Conservation (phyloP, 2,888 invertebrate species). For the Resseliella maxima region DNA sequence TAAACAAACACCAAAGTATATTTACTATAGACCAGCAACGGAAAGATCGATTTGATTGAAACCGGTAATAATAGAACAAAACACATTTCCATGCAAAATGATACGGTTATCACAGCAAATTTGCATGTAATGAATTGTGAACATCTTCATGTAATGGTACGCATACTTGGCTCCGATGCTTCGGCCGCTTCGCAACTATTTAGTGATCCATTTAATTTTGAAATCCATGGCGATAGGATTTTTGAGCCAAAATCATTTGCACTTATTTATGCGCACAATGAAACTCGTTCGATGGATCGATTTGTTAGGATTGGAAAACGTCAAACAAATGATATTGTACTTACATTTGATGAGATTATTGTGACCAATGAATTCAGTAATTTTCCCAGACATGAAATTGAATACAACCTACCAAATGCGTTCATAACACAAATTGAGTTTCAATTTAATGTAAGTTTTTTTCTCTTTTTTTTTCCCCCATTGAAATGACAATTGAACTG, state of each 20-base stretch:
- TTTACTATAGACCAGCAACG: constrained; percentile 7
- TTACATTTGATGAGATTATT: background rate
- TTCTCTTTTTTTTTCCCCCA: background rate
- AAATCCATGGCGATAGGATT: background rate
- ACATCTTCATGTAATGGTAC: background rate
- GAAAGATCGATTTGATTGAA: background rate
- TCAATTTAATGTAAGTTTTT: constrained; percentile 30
- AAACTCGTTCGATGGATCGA: constrained; percentile 26
- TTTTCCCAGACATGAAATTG: constrained; percentile 21
- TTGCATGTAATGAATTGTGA: background rate
- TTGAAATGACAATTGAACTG: background rate
- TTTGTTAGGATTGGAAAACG: background rate
- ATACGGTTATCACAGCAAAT: background rate
- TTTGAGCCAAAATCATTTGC: constrained; percentile 45
- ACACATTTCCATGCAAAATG: too few relatives aligned
- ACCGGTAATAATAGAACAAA: too few relatives aligned
- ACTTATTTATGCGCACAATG: constrained; percentile 40
- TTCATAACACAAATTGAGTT: constrained; percentile 41
- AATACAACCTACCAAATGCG: background rate
- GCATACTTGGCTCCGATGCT: background rate
- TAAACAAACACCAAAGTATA: background rate
- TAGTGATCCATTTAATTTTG: background rate
- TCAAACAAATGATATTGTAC: background rate
- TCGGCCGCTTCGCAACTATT: background rate
- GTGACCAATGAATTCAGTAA: background rate